Evolutionary conservation across 1,140 invertebrate species (phyloP), one percentile per base, ranked within the genome.

Genomic region (Plutomurus gul): DNA sequence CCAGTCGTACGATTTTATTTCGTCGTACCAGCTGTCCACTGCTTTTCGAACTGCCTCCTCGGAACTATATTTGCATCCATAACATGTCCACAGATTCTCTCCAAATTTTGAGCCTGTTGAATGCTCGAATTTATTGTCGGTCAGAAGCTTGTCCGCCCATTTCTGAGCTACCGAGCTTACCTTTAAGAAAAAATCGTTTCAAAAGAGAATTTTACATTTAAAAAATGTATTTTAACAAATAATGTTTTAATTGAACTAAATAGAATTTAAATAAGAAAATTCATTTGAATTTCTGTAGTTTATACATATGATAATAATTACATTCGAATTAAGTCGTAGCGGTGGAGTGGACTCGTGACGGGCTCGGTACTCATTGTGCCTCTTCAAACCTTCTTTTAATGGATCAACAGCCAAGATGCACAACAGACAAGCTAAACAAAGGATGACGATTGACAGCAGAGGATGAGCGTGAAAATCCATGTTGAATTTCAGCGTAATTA

Each of bases 41-140:
- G 71, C 79, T 13, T 75, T n/a, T 27, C 30, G 16, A 20, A 75
- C 51, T n/a, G 51, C 75, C 65, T 74, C 75, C 11, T 56, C 71
- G 1, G 76, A 49, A 33, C 39, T 11, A 11, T 49, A 47, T 22
- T 72, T 43, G 10, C 70, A 46, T 16, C 76, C 51, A 20, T 73
- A 78, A 33, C 65, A 60, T 18, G 65, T 70, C 20, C 46, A 76
- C 1, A 81, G 75, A 30, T 81, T 81, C 33, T 81, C 79, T 20
- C 79, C 79, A 60, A 77, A 81, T 1, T 40, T 20, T 2, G 20
- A 36, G 4, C 37, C 18, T 8, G 7, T 56, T 1, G 70, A 72
- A 43, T 72, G 70, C 0, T 13, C 43, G 18, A 47, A 78, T 51
- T 36, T 33, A n/a, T 73, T 73, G 6, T 78, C 65, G 27, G 20